Percentiles rank a stretch among this genome's conserved stretches.
phyloP scores from a whole-genome alignment of 2,888 invertebrate genomes.

The Macrophya annulata region DNA sequence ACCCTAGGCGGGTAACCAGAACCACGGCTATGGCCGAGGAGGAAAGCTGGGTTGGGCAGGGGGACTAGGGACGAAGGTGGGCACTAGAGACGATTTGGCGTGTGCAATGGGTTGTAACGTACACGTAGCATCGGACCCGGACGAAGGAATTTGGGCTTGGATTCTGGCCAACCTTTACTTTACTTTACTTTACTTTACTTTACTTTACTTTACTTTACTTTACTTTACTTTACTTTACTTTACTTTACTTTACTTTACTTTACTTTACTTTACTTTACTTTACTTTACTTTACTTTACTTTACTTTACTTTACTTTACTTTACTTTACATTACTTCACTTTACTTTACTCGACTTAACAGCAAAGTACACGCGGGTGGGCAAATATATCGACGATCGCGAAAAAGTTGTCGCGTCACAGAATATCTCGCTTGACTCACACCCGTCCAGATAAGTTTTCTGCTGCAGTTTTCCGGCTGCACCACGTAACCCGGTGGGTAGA shows the following conservation, averaged over 20 bases:
- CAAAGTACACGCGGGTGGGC: slow-evolving; percentile 68
- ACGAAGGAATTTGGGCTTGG: slow-evolving; percentile 73
- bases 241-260: slow-evolving; percentile 68
- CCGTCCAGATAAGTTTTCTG: slow-evolving; percentile 66
- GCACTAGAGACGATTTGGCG: slow-evolving; percentile 74
- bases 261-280: slow-evolving; percentile 72
- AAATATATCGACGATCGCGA: slow-evolving; percentile 74
- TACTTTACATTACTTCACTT: no score
- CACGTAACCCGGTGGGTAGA: slow-evolving; percentile 46
- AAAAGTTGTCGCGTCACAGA: slow-evolving; percentile 76
- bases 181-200: slow-evolving; percentile 72
- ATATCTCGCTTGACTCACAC: slow-evolving; percentile 71
- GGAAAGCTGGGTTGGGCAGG: slow-evolving; percentile 60
- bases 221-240: slow-evolving; percentile 68
- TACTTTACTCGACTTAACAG: no score
- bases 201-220: slow-evolving; percentile 73
- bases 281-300: slow-evolving; percentile 72
- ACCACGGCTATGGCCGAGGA: slow-evolving; percentile 28
- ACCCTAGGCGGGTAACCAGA: slow-evolving; percentile 29
- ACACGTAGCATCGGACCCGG: slow-evolving; percentile 64
- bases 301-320: slow-evolving; percentile 72
- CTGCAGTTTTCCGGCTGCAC: slow-evolving; percentile 52
- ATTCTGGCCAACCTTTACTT: slow-evolving; percentile 74
- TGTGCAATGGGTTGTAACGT: slow-evolving; percentile 75
- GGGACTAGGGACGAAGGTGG: slow-evolving; percentile 67